Conservation (phyloP, 1,140 invertebrate genomes). For the Formica selysi region DNA sequence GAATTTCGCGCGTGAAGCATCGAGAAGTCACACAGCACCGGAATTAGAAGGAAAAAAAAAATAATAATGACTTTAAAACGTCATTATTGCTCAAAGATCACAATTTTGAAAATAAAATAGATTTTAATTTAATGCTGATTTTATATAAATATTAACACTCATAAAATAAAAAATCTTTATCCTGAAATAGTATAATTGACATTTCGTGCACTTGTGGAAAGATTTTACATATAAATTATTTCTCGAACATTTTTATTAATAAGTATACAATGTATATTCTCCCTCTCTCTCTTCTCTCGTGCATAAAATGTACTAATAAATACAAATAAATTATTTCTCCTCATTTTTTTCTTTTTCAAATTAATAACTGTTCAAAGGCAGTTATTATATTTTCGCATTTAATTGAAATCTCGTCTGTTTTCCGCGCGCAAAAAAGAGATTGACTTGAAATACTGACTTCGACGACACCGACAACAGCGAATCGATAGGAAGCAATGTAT, state of each 20-base stretch:
- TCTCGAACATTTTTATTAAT: neutral
- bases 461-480: neutral
- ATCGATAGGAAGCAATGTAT: slow-evolving; percentile 26
- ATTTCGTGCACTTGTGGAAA: too few species aligned
- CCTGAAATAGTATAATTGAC: neutral
- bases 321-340: slow-evolving; percentile 13
- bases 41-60: neutral
- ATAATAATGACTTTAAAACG: neutral
- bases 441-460: slow-evolving; percentile 29
- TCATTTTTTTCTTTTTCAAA: neutral
- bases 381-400: neutral
- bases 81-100: neutral
- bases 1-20: slow-evolving; percentile 40
- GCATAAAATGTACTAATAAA: too few species aligned
- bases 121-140: neutral
- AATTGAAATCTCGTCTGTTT: neutral
- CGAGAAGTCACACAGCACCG: neutral
- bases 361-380: neutral
- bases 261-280: neutral
- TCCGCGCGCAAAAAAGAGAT: neutral
- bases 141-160: neutral
- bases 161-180: neutral
- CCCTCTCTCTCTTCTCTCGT: too few species aligned
- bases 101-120: neutral
- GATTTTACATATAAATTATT: neutral